Base-by-base conservation (phyloP, 2,888 invertebrate genomes). In the Hirtodrosophila alboralis region DNA sequence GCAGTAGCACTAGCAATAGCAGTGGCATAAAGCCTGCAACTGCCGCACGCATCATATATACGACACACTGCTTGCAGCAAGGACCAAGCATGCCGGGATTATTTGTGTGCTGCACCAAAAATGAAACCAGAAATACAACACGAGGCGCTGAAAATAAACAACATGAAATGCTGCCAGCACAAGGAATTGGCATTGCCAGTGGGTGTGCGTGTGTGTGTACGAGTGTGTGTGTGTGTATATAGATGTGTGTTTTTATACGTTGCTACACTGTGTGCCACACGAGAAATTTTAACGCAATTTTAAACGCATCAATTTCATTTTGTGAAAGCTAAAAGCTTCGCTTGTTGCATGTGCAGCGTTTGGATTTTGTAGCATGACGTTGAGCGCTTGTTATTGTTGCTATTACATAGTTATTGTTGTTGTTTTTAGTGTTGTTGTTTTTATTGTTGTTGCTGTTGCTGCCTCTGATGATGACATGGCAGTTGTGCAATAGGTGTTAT, bases 271-370 rank as follows among this genome's bases (percentile, higher is more conserved):
- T 53, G 52, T 33, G 75, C 33, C 57, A 56, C 75, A 70, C 47
- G 54, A 71, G 61, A 57, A 65, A 75, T 75, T 64, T 85, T 70
- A 80, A 77, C 77, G 78, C 86, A 84, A 81, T 86, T 86, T 84
- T 67, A 84, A 86, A 84, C 78, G 75, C 84, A 86, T 86, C 83
- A 81, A 84, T 84, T 86, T 83, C 68, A 73, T 75, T 84, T 80
- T 84, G 65, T 62, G 53, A 49, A 63, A 65, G 66, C 77, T 76
- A 69, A 84, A 80, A 84, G 80, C 80, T 77, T 58, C 60, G 77
- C 77, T 76, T 80, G 81, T 77, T 78, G 81, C 77, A 62, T 76
- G 63, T 53, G 48, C 53, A 47, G 61, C 57, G 43, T 58, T 38
- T 48, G 60, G 56, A 65, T 72, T 79, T 62, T 58, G 58, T 71